These are phyloP conservation scores for Idris sp. DNA, from an alignment of 1,140 invertebrate genomes.

Conservation along the genomic window DNA sequence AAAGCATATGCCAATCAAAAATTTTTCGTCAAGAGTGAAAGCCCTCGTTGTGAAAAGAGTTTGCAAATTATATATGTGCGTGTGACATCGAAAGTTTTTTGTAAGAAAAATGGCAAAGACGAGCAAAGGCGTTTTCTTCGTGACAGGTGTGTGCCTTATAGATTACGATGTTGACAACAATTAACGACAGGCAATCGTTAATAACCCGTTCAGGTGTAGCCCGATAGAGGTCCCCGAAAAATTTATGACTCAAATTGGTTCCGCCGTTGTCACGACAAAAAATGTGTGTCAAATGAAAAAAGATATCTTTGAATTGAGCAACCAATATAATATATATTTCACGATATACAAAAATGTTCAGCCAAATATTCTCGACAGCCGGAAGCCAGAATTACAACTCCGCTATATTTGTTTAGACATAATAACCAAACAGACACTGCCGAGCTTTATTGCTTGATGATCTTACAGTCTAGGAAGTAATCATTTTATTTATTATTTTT, in stretches of 20 bases:
- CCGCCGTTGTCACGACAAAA: slow-evolving; percentile 19
- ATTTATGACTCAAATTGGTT: slow-evolving; percentile 47
- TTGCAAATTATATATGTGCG: slow-evolving; percentile 42
- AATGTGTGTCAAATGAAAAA: slow-evolving; percentile 6
- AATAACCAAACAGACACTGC: too few species aligned
- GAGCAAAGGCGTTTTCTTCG: slow-evolving; percentile 32
- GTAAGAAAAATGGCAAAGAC: slow-evolving; percentile 44
- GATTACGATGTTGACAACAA: slow-evolving; percentile 51
- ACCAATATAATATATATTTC: too few species aligned
- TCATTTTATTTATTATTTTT: too few species aligned
- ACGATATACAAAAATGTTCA: too few species aligned
- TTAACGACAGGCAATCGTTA: slow-evolving; percentile 30
- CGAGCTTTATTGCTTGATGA: too few species aligned
- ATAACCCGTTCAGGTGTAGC: slow-evolving; percentile 6
- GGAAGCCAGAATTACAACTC: too few species aligned
- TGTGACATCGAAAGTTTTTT: slow-evolving; percentile 59
- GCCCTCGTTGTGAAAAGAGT: slow-evolving; percentile 52
- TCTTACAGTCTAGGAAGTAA: too few species aligned
- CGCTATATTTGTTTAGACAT: too few species aligned
- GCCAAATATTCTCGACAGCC: too few species aligned
- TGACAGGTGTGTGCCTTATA: slow-evolving; percentile 34
- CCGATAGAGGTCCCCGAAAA: slow-evolving; percentile 14
- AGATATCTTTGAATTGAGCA: too few species aligned
- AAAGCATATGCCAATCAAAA: slow-evolving; percentile 41
- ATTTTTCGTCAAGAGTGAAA: slow-evolving; percentile 58